Evolutionary conservation across 2,797 vertebrate genomes (phyloP).

Genomic region (Argyrosomus regius): DNA sequence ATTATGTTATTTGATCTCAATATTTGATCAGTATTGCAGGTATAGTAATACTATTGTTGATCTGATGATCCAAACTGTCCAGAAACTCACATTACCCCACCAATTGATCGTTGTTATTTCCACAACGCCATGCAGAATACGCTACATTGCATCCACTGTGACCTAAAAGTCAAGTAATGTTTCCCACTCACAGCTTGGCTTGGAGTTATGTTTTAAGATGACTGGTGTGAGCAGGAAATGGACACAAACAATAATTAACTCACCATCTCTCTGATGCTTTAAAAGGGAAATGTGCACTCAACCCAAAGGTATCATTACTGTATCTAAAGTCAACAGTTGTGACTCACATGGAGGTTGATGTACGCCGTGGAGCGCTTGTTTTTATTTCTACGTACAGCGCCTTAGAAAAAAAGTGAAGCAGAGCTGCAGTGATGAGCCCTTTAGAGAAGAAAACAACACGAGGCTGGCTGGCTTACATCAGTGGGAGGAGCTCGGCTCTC

Average conservation of each 20-base stretch:
- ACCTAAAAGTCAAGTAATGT: not conserved
- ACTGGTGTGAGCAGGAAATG: not conserved
- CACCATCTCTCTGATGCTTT: not conserved
- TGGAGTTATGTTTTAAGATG: not conserved
- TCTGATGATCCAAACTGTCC: too few relatives aligned
- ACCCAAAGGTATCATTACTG: not conserved
- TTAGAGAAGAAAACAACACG: conserved; percentile 45
- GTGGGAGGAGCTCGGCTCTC: conserved; percentile 66
- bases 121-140: not conserved
- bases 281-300: not conserved
- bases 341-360: not conserved
- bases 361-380: conserved; percentile 3
- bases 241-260: not conserved
- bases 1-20: too few relatives aligned
- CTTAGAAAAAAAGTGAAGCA: conserved; percentile 28
- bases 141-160: not conserved
- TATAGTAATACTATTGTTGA: too few relatives aligned
- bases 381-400: not conserved
- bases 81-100: not conserved
- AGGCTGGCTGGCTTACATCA: conserved; percentile 48
- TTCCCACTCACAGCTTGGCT: not conserved
- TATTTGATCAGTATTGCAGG: too few relatives aligned
- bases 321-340: conserved; percentile 3
- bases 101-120: not conserved
- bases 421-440: conserved; percentile 39